Evolutionary conservation across 2,888 invertebrate genomes (phyloP), one percentile per base, ranked within the genome.

Genomic region (Ischnus inquisitorius): DNA sequence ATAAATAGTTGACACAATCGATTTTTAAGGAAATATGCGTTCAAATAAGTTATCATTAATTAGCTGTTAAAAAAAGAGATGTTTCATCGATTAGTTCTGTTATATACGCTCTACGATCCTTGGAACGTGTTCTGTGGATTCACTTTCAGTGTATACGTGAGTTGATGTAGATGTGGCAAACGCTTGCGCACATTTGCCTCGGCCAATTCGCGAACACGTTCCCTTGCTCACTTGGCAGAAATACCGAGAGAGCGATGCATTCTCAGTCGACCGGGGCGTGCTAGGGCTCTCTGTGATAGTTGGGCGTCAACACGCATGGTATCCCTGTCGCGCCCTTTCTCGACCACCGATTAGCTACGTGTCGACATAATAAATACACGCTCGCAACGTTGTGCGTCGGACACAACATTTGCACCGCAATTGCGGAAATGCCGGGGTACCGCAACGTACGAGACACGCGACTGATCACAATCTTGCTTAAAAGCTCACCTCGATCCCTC

Each of bases 401-500:
- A 34, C 34, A 34, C 34, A 34, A 22, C 46, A 84, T 71, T 62
- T 77, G 76, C 74, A 81, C 43, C 67, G 69, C 83, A 85, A 87
- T 89, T 85, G 88, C 85, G 86, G 51, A 77, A 80, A 81, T 84
- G 75, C 83, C 75, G 62, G 72, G 19, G 67, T 34, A 22, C 68
- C 43, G 82, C 87, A 86, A 88, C 90, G 90, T 89, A 86, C 88
- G 54, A 80, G 84, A 87, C 89, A 88, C 88, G 89, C 89, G 87
- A 88, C 88, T 86, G 90, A 89, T 89, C 89, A 88, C 90, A 90
- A 90, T 90, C 87, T 87, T n/a, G 68, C 54, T 72, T 67, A 34
- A 74, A 67, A 64, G 54, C 72, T 39, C 43, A 14, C 65, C 39
- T 22, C 60, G 22, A 85, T 88, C 16, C 34, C 25, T 60, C 25